Evolutionary conservation across 2,797 vertebrate species (phyloP).

Genomic region (Hoplostethus atlanticus): DNA sequence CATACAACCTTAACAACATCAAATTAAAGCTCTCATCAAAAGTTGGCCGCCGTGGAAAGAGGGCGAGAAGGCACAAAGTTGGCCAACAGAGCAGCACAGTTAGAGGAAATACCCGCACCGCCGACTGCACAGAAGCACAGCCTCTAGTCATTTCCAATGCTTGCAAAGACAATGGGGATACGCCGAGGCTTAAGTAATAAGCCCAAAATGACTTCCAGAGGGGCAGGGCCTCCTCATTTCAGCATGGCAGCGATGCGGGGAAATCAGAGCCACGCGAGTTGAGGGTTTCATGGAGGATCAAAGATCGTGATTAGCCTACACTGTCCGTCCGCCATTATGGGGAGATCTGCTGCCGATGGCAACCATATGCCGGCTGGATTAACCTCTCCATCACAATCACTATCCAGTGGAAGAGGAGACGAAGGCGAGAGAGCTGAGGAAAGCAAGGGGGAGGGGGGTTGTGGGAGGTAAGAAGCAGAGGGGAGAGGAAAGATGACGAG

Average conservation of each 20-base stretch:
- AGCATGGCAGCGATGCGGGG: slow-evolving; percentile 70
- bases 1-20: slow-evolving; percentile 79
- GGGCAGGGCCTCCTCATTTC: slow-evolving; percentile 69
- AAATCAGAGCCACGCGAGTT: slow-evolving; percentile 82
- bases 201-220: slow-evolving; percentile 86
- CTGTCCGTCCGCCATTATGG: slow-evolving; percentile 77
- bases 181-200: slow-evolving; percentile 80
- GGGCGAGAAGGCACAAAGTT: slow-evolving; percentile 68
- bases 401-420: slow-evolving; percentile 34
- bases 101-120: slow-evolving; percentile 67
- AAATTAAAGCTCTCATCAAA: slow-evolving; percentile 83
- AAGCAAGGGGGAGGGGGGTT: background rate
- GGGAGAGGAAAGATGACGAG: slow-evolving; percentile 35
- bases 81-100: slow-evolving; percentile 67
- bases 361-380: slow-evolving; percentile 82
- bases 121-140: slow-evolving; percentile 82
- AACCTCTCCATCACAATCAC: slow-evolving; percentile 79
- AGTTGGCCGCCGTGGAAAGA: slow-evolving; percentile 70
- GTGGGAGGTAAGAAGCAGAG: slow-evolving; percentile 45
- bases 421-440: background rate
- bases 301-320: slow-evolving; percentile 83
- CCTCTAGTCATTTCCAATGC: slow-evolving; percentile 79
- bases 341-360: slow-evolving; percentile 77
- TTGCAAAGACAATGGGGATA: slow-evolving; percentile 82
- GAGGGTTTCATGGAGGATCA: slow-evolving; percentile 77